Evolutionary conservation across 2,113 vertebrate genomes (phyloP), one percentile per base, ranked within the genome.

Genomic region (Dunckerocampus dactyliophorus): DNA sequence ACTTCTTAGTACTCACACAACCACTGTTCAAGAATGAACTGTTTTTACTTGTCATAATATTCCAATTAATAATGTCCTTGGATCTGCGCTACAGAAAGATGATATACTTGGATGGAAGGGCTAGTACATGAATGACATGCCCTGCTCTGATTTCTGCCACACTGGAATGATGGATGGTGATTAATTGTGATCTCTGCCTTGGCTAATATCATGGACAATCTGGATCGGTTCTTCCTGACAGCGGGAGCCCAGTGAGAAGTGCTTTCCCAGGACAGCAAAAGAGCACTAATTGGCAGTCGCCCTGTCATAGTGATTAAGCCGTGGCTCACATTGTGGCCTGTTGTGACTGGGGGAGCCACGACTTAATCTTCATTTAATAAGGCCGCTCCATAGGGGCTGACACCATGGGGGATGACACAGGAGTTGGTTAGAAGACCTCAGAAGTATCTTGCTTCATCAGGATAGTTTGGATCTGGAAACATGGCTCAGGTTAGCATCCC

Each of bases 341-440:
- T 87, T 88, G 80, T 86, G 88, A 88, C 74, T 81, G 63, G 59
- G 62, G 85, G 80, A 88, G 77, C 85, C 80, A 79, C 59, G 46
- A 81, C 84, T 82, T 91, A 90, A 90, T 90, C 88, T 90, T 81
- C 77, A 90, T 92, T 92, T 92, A 92, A 92, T 91, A 87, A 92
- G 86, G 75, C 74, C 24, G 80, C 87, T 86, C 87, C 63, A 51
- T 81, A 71, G 85, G 88, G 82, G 74, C 70, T 55, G 80, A 86
- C 34, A 43, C 39, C 39, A 43, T 43, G 13, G 39, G 39, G 13
- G 39, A 12, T 43, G 39, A 43, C 79, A 85, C 75, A 71, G 74
- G 66, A 79, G 80, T 85, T 69, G 74, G 68, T 76, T 67, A 71
- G 72, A 67, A 65, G 79, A 71, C 65, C 71, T 79, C 65, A 64